Conservation (phyloP, 1,140 invertebrate species). For the Lordiphosa stackelbergi region DNA sequence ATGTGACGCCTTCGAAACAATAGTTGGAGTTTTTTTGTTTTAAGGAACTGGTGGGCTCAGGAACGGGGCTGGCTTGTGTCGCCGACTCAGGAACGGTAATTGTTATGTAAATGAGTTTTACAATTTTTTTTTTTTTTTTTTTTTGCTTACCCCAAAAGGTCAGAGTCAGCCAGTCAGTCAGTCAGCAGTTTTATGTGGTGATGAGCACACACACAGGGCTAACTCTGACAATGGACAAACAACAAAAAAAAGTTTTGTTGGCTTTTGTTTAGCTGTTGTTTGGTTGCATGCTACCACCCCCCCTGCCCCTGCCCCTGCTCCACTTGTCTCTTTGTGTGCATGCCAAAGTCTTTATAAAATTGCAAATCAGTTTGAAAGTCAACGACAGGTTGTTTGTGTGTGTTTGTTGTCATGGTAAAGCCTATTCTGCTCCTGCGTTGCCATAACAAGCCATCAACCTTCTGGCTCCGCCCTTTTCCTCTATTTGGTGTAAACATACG, state of each 20-base stretch:
- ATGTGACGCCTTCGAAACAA: slow-evolving; percentile 34
- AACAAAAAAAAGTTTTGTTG: slow-evolving; percentile 34
- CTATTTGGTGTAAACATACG: slow-evolving; percentile 53
- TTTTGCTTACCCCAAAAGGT: slow-evolving; percentile 65
- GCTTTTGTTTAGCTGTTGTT: slow-evolving; percentile 12
- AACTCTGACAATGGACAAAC: slow-evolving; percentile 25
- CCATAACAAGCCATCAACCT: slow-evolving; percentile 30
- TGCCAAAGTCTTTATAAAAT: slow-evolving; percentile 66
- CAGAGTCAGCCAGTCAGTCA: slow-evolving; percentile 41
- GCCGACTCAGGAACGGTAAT: slow-evolving; percentile 42
- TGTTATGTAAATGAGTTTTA: slow-evolving; percentile 75
- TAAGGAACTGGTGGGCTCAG: slow-evolving; percentile 3
- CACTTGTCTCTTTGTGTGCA: slow-evolving; percentile 24
- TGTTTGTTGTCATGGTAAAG: slow-evolving; percentile 18
- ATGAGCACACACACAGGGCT: slow-evolving; percentile 6
- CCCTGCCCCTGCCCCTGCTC: not conserved
- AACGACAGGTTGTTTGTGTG: slow-evolving; percentile 52
- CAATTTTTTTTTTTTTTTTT: no score
- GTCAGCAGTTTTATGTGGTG: slow-evolving; percentile 45
- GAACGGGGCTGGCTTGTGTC: not conserved
- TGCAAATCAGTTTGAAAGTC: slow-evolving; percentile 74
- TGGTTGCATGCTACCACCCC: slow-evolving; percentile 21
- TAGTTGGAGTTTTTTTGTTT: slow-evolving; percentile 5
- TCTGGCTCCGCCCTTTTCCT: slow-evolving; percentile 7
- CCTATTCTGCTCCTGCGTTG: slow-evolving; percentile 17